These are phyloP conservation scores for Mythimna lalbum DNA, from an alignment of 2,888 invertebrate species.

Conservation along the genomic window DNA sequence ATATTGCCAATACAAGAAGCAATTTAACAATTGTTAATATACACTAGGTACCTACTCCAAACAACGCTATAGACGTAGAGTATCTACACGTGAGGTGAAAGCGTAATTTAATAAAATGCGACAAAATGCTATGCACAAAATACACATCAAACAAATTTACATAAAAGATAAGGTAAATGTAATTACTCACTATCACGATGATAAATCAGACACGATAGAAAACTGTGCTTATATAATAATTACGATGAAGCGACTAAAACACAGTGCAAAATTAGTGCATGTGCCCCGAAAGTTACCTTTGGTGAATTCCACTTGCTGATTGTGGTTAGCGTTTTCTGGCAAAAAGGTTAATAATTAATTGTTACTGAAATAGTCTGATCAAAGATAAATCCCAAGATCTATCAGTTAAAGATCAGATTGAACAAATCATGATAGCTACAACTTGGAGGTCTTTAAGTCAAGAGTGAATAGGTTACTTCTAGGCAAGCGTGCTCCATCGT, in stretches of 20 bases:
- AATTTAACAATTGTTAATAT: neutral
- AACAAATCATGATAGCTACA: no score
- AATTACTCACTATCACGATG: constrained; percentile 53
- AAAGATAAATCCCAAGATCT: no score
- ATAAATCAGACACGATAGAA: constrained; percentile 35
- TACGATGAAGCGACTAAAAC: constrained; percentile 25
- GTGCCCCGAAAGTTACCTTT: constrained; percentile 53
- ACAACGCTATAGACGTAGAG: neutral
- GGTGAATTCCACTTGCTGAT: constrained; percentile 71
- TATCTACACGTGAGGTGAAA: neutral
- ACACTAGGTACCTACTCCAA: constrained; percentile 3
- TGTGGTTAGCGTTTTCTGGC: constrained; percentile 73
- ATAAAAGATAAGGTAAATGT: constrained; percentile 37
- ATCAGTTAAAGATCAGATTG: no score
- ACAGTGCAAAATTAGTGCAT: constrained; percentile 13
- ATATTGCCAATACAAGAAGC: constrained; percentile 27
- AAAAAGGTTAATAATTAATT: constrained; percentile 33
- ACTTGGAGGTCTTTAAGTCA: no score
- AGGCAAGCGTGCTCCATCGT: no score
- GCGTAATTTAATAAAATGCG: constrained; percentile 19
- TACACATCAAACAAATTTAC: constrained; percentile 34
- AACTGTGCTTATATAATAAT: constrained; percentile 32
- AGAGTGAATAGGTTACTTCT: no score
- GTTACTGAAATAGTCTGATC: no score
- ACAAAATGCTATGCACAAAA: constrained; percentile 25